Evolutionary conservation across 2,888 invertebrate species (phyloP).

Genomic region (Polymixis flavicincta): DNA sequence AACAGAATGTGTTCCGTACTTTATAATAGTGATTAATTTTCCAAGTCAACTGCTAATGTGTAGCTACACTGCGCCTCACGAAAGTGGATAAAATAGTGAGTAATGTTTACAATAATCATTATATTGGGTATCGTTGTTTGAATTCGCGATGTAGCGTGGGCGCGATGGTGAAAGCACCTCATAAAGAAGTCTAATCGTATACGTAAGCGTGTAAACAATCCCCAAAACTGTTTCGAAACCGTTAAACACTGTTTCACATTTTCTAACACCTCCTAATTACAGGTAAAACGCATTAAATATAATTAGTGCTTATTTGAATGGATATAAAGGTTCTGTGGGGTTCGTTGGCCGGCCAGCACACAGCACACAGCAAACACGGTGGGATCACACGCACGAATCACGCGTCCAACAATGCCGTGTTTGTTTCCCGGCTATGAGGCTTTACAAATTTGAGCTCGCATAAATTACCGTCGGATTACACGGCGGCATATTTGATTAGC

Average conservation of each 20-base stretch:
- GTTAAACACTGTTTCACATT: slow-evolving; percentile 86
- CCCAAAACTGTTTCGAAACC: slow-evolving; percentile 80
- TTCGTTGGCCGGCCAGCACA: slow-evolving; percentile 79
- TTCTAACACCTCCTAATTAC: slow-evolving; percentile 89
- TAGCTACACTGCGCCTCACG: slow-evolving; percentile 58
- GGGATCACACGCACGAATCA: slow-evolving; percentile 77
- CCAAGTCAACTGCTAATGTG: slow-evolving; percentile 60
- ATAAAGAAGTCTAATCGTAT: slow-evolving; percentile 83
- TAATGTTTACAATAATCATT: slow-evolving; percentile 83
- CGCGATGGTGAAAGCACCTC: slow-evolving; percentile 80
- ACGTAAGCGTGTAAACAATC: slow-evolving; percentile 80
- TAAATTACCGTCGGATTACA: slow-evolving; percentile 76
- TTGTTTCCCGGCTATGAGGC: slow-evolving; percentile 77
- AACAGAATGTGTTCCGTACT: slow-evolving; percentile 54
- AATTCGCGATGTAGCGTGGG: slow-evolving; percentile 81
- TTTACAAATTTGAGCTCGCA: slow-evolving; percentile 74
- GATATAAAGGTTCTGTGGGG: slow-evolving; percentile 79
- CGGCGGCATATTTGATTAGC: slow-evolving; percentile 71
- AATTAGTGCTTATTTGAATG: slow-evolving; percentile 88
- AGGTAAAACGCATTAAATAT: slow-evolving; percentile 88
- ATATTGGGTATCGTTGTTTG: slow-evolving; percentile 79
- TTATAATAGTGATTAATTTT: slow-evolving; percentile 65
- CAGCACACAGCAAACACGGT: slow-evolving; percentile 68
- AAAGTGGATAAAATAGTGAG: slow-evolving; percentile 73
- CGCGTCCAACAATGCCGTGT: slow-evolving; percentile 78